Evolutionary conservation across 2,888 invertebrate species (phyloP), one percentile per base, ranked within the genome.

Genomic region (Calliopum simillimum): DNA sequence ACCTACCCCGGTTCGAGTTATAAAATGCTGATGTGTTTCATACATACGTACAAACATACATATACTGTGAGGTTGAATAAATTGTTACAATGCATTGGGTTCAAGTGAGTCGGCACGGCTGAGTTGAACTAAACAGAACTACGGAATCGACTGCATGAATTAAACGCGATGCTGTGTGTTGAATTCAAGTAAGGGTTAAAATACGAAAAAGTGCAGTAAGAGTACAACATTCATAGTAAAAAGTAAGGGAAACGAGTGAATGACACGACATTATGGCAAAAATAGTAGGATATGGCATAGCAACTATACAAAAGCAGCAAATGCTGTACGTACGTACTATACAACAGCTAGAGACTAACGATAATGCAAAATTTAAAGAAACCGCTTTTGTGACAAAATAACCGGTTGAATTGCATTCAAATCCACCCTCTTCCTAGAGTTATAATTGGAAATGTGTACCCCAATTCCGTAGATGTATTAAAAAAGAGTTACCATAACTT

Each of bases 21-120:
- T 4, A 23, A 16, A 14, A 14, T n/a, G 16, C 46, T 14, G 14
- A 13, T 21, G 23, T 14, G 23, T n/a, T 16, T n/a, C n/a, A n/a
- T n/a, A 47, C n/a, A 1, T n/a, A 25, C 25, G 16, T 51, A 53
- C 33, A 51, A 19, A 43, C n/a, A n/a, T n/a, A n/a, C n/a, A n/a
- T n/a, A n/a, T n/a, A n/a, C 53, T 43, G 19, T 64, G 64, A 64
- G 64, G 53, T 53, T 53, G 64, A 64, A 51, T 64, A 51, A 47
- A 56, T 66, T 66, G 56, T 66, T 44, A 56, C 46, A 16, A 19
- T 13, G 46, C 43, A 44, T 21, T 25, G 65, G 6, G 55, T 65
- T 65, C 56, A 65, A 65, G 44, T 55, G 55, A 59, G 59, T 12
- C 25, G 47, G 16, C 33, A 43, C 46, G 33, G 63, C 47, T 19